Conservation (phyloP, 2,113 vertebrate genomes). For the Tachycineta bicolor region DNA sequence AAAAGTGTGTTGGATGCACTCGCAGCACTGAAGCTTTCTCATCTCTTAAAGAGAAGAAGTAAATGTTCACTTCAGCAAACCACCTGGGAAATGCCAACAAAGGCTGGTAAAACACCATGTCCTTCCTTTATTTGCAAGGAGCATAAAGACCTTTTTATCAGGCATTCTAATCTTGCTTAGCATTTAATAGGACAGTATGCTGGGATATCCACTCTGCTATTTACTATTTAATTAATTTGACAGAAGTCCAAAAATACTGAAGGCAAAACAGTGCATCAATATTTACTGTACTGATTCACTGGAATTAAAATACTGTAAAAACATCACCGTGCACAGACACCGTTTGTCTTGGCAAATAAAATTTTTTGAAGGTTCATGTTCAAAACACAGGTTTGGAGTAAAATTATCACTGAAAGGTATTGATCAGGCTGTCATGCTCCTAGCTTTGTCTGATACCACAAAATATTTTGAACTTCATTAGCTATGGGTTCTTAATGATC, state of each 20-base stretch:
- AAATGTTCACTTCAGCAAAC: slow-evolving; percentile 33
- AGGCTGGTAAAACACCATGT: background rate
- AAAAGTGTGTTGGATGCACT: background rate
- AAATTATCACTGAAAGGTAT: slow-evolving; percentile 35
- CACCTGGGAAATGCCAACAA: slow-evolving; percentile 48
- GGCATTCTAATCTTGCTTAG: slow-evolving; percentile 30
- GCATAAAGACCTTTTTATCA: slow-evolving; percentile 52
- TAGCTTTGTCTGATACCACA: background rate
- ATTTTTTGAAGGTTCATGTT: slow-evolving; percentile 22
- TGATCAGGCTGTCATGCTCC: background rate
- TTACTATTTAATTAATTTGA: slow-evolving; percentile 69
- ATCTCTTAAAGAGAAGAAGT: slow-evolving; percentile 12
- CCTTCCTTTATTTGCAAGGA: slow-evolving; percentile 40
- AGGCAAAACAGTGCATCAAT: slow-evolving; percentile 71
- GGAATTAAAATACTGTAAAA: slow-evolving; percentile 71
- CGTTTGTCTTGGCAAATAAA: slow-evolving; percentile 56
- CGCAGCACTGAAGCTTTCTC: background rate
- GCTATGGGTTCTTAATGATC: background rate
- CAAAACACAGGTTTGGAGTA: slow-evolving; percentile 41
- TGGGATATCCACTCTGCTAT: slow-evolving; percentile 60
- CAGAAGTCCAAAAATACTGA: slow-evolving; percentile 60
- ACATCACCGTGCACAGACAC: slow-evolving; percentile 60
- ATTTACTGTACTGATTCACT: slow-evolving; percentile 71
- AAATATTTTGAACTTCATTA: background rate
- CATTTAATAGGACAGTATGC: slow-evolving; percentile 59